Percentiles rank a stretch among this genome's conserved stretches.
Evolutionary conservation across 2,113 vertebrate genomes (phyloP).

Genomic region (Peromyscus leucopus): DNA sequence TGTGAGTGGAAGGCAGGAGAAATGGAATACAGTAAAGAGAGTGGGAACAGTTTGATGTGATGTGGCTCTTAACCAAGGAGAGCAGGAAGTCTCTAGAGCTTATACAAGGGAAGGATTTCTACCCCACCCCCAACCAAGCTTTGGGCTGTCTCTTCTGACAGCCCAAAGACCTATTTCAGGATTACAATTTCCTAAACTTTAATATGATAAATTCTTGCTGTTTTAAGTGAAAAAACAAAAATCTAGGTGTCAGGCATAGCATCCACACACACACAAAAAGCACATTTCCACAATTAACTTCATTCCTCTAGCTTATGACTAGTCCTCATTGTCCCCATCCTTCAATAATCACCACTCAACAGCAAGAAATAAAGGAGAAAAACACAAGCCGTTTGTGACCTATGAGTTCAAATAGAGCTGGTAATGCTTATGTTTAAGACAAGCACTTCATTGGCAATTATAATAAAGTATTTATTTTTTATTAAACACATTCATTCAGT

Average conservation of each 20-base stretch:
- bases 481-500: background rate
- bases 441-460: background rate
- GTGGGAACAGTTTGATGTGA: background rate
- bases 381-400: background rate
- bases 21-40: background rate
- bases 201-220: background rate
- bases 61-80: background rate
- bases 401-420: constrained; percentile 18
- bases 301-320: background rate
- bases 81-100: background rate
- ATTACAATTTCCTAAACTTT: background rate
- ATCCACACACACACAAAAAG: background rate
- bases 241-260: background rate
- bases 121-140: background rate
- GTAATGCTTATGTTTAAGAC: background rate
- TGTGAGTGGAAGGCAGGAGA: background rate
- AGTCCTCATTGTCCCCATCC: background rate
- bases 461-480: background rate
- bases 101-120: background rate
- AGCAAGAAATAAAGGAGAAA: background rate
- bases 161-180: background rate
- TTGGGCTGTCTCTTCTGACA: background rate
- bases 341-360: background rate
- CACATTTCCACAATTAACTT: background rate
- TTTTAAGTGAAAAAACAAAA: background rate